phyloP scores from a whole-genome alignment of 2,888 invertebrate genomes.

The Halocaridina rubra region DNA sequence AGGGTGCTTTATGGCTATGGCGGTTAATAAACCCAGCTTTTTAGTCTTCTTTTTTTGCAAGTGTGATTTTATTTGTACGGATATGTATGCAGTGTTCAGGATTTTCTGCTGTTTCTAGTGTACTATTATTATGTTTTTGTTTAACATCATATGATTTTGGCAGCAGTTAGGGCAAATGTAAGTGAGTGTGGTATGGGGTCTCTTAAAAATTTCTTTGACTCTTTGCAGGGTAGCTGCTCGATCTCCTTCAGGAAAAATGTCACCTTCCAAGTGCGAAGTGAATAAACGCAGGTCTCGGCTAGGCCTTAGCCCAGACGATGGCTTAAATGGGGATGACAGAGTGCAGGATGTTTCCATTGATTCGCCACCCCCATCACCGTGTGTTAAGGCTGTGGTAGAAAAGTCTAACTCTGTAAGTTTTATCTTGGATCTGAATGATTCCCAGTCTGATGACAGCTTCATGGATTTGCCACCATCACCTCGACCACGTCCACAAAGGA shows the following conservation, averaged over 20 bases:
- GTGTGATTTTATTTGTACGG: too few species aligned
- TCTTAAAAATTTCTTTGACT: too few species aligned
- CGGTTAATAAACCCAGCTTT: too few species aligned
- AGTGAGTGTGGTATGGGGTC: too few species aligned
- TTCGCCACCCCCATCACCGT: constrained; percentile 61
- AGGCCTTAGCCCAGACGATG: constrained; percentile 16
- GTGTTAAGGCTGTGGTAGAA: constrained; percentile 82
- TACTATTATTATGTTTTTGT: too few species aligned
- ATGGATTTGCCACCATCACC: constrained; percentile 48
- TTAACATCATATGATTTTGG: too few species aligned
- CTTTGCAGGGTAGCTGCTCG: constrained; percentile 45
- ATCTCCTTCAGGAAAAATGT: constrained; percentile 40
- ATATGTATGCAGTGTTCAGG: too few species aligned
- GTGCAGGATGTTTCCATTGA: constrained; percentile 23
- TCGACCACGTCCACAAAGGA: constrained; percentile 42
- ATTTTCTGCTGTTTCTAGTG: too few species aligned
- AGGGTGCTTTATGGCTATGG: too few species aligned
- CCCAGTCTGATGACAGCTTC: constrained; percentile 65
- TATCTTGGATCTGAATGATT: constrained; percentile 83
- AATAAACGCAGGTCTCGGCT: constrained; percentile 30
- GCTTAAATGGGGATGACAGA: constrained; percentile 6
- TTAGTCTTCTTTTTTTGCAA: too few species aligned
- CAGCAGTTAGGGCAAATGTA: neutral
- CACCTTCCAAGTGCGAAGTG: constrained; percentile 39
- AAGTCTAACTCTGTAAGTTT: constrained; percentile 89